Evolutionary conservation across 2,797 vertebrate species (phyloP).

Genomic region (Erethizon dorsatum): DNA sequence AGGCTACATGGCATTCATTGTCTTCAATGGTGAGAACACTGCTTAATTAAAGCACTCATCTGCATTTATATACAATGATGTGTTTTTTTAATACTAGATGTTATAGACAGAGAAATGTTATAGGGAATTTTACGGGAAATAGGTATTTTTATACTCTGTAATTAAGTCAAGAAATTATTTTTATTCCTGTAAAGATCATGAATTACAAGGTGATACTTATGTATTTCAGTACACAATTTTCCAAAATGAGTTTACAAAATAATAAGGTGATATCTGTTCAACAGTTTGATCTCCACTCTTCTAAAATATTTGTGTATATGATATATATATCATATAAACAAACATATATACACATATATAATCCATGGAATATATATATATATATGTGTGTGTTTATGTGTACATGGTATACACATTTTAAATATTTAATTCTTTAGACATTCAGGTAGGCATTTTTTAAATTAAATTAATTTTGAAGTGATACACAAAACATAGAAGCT

Average conservation of each 20-base stretch:
- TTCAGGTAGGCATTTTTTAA: not conserved
- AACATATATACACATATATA: not conserved
- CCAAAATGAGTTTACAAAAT: constrained; percentile 26
- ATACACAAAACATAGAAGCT: not conserved
- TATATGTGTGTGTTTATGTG: not conserved
- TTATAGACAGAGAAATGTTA: constrained; percentile 47
- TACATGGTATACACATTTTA: not conserved
- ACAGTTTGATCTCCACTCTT: not conserved
- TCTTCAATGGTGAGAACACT: not conserved
- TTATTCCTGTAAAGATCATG: constrained; percentile 49
- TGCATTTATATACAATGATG: not conserved
- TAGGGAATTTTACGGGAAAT: constrained; percentile 41
- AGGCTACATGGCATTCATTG: constrained; percentile 18
- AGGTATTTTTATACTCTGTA: constrained; percentile 50
- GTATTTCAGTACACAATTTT: constrained; percentile 21
- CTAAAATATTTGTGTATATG: not conserved
- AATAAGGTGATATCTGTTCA: not conserved
- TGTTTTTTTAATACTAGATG: constrained; percentile 32
- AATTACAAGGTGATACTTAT: constrained; percentile 37
- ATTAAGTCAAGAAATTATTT: constrained; percentile 64
- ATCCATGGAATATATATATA: not conserved
- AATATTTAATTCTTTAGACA: not conserved
- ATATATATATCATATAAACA: not conserved
- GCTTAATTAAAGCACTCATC: constrained; percentile 14
- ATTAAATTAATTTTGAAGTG: not conserved